Base-by-base conservation (phyloP, 2,888 invertebrate genomes). In the Heteromurus nitidus region DNA sequence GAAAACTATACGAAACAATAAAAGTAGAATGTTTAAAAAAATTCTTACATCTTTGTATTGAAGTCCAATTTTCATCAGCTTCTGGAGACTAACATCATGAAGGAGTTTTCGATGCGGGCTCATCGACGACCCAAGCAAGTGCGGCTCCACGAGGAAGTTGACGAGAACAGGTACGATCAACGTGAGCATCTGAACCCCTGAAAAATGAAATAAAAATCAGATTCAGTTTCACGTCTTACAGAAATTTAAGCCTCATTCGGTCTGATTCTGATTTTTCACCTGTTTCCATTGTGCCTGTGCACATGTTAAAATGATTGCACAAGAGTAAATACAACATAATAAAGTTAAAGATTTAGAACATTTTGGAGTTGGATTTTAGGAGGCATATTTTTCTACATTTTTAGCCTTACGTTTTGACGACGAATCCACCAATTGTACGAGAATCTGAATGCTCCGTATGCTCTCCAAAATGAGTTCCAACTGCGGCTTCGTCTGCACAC, bases 11-110 rank as follows among this genome's bases (percentile, higher is more conserved):
- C n/a, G n/a, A 3, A 47, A 47, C 11, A n/a, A 16, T 47, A n/a
- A 16, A 47, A 36, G 7, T 36, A 36, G 47, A 47, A 36, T 36
- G 47, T 11, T 11, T 47, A 16, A n/a, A n/a, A n/a, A n/a, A n/a
- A 5, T 16, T 26, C 82, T 80, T 89, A 94, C 94, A 92, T 95
- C 94, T 22, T 97, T 96, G 90, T 97, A 95, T 88, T 94, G 94
- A 0, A 97, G 96, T 0, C 97, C 98, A 87, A 98, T 94, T 88
- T 94, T 94, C 89, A 96, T 96, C 20, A 99, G 92, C 93, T 95
- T 95, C 86, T 95, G 94, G 86, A 99, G 92, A 84, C 96, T 95
- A 88, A 95, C 94, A 85, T 98, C 96, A 89, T 98, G 98, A 53
- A 98, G 90, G 67, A 92, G 91, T 47, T 92, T 91, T 50, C 92